Percentiles rank a stretch among this genome's conserved stretches.
Evolutionary conservation across 1,140 invertebrate species (phyloP).

Genomic region (Planococcus citri): DNA sequence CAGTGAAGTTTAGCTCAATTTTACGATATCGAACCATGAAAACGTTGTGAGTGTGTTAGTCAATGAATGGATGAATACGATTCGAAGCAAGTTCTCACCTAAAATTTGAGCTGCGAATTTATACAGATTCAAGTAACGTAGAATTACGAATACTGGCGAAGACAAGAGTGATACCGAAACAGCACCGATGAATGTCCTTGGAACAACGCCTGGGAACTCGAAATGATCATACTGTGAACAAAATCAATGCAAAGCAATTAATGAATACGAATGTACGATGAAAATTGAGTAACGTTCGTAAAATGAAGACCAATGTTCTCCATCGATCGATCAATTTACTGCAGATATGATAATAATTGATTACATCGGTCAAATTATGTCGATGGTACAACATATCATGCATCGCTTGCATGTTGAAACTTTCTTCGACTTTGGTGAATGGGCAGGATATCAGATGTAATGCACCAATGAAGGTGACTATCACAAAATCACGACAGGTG

Average conservation of each 20-base stretch:
- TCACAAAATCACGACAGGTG: too few relatives aligned
- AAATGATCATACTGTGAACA: slow-evolving; percentile 88
- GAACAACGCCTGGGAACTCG: slow-evolving; percentile 96
- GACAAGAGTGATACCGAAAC: slow-evolving; percentile 66
- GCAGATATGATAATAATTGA: too few relatives aligned
- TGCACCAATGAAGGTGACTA: too few relatives aligned
- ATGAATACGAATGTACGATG: background rate
- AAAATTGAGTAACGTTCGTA: too few relatives aligned
- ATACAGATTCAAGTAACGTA: slow-evolving; percentile 54
- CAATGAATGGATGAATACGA: too few relatives aligned
- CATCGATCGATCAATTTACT: too few relatives aligned
- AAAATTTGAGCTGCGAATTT: slow-evolving; percentile 86
- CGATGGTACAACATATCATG: slow-evolving; percentile 91
- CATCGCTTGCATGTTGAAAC: slow-evolving; percentile 94
- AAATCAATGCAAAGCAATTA: too few relatives aligned
- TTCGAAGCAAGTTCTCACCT: slow-evolving; percentile 55
- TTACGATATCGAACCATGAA: too few relatives aligned
- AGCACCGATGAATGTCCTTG: slow-evolving; percentile 89
- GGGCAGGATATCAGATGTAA: slow-evolving; percentile 79
- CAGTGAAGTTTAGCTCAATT: too few relatives aligned
- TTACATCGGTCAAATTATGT: slow-evolving; percentile 47
- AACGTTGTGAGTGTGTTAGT: too few relatives aligned
- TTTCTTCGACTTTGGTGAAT: slow-evolving; percentile 99
- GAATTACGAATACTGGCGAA: slow-evolving; percentile 56
- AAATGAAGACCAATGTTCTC: too few relatives aligned